These are phyloP conservation scores for Protophormia terraenovae DNA, from an alignment of 2,888 invertebrate species.

Conservation along the genomic window DNA sequence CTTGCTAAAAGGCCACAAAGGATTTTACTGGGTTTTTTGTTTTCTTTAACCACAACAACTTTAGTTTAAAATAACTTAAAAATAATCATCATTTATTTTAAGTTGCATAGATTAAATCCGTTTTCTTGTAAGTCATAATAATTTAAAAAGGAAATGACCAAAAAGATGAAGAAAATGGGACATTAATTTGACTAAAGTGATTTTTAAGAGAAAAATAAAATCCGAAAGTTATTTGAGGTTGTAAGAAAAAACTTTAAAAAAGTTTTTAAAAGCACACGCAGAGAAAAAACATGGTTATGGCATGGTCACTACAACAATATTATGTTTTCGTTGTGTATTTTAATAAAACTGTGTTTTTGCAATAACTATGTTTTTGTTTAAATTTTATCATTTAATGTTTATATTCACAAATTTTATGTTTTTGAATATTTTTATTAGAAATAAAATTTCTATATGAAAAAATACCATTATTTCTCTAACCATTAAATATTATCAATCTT, in stretches of 20 bases:
- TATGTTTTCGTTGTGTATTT: too few relatives aligned
- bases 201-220: neutral
- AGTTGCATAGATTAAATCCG: neutral
- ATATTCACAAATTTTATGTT: too few relatives aligned
- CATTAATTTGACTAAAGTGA: slow-evolving; percentile 1
- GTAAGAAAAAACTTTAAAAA: neutral
- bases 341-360: too few relatives aligned
- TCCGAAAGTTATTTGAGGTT: neutral
- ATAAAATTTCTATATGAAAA: too few relatives aligned
- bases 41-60: slow-evolving; percentile 19
- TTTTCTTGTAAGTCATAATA: neutral
- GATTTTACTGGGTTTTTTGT: slow-evolving; percentile 14
- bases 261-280: neutral
- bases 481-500: too few relatives aligned
- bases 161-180: neutral
- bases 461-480: too few relatives aligned
- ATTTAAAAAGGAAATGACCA: neutral
- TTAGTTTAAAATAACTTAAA: slow-evolving; percentile 43
- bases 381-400: too few relatives aligned
- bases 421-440: too few relatives aligned
- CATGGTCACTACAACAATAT: too few relatives aligned
- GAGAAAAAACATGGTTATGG: too few relatives aligned
- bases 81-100: slow-evolving; percentile 49
- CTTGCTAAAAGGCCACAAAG: slow-evolving; percentile 60
- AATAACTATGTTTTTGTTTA: too few relatives aligned